These are phyloP conservation scores for Leuciscus idus DNA, from an alignment of 2,113 vertebrate genomes.

Conservation along the genomic window DNA sequence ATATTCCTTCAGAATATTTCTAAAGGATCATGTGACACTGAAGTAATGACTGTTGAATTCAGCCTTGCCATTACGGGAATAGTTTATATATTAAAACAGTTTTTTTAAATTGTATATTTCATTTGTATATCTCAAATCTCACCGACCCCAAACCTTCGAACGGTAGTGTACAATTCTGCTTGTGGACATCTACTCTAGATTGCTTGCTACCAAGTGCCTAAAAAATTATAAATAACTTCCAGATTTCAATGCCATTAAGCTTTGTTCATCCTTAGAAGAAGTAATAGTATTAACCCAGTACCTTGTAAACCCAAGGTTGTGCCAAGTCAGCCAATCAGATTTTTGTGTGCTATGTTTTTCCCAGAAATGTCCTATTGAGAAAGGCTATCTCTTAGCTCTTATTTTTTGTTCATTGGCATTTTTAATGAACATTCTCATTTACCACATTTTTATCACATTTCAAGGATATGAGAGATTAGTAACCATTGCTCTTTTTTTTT, in stretches of 20 bases:
- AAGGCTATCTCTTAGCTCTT: background rate
- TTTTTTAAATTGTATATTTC: background rate
- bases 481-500: slow-evolving; percentile 19
- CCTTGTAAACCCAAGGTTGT: background rate
- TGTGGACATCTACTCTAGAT: background rate
- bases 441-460: slow-evolving; percentile 13
- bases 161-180: background rate
- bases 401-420: background rate
- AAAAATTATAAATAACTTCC: background rate
- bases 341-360: background rate
- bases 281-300: background rate
- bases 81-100: no score
- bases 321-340: background rate
- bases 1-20: no score
- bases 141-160: background rate
- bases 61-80: no score
- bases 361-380: background rate
- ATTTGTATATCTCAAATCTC: background rate
- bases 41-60: no score
- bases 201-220: background rate
- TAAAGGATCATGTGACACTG: no score
- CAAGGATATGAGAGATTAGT: background rate
- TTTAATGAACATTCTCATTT: background rate
- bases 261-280: background rate
- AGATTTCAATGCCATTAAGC: background rate